Evolutionary conservation across 2,888 invertebrate genomes (phyloP), one percentile per base, ranked within the genome.

Genomic region (Agrypnus murinus): DNA sequence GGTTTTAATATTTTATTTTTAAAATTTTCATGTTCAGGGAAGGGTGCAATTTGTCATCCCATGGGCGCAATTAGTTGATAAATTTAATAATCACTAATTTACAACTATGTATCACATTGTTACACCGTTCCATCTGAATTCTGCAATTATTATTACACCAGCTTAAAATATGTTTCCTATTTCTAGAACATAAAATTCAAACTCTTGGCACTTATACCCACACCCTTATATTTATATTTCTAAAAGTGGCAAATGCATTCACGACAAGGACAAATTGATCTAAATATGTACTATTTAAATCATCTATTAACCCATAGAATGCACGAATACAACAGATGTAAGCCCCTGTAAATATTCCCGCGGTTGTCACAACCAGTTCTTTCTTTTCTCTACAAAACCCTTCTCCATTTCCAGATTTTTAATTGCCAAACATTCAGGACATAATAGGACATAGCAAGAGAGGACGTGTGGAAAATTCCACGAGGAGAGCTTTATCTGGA

Each of bases 401-500:
- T 25, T 25, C n/a, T 5, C 46, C 19, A 5, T 31, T 12, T 50
- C 50, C 32, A 12, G 10, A 25, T 25, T 25, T 25, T 25, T 25
- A n/a, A n/a, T n/a, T n/a, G n/a, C n/a, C n/a, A n/a, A n/a, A 3
- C 25, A 2, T 25, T 5, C 25, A 25, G 12, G 12, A 1, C n/a
- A 40, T 7, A 19, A 46, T 1, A 19, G 10, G 10, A 10, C 25
- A 50, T 31, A 19, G 31, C 10, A 7, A 25, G 50, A 1, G 6
- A 7, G 19, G 7, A 50, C 50, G 50, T 50, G 50, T 25, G 50
- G 50, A 50, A 50, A 50, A 50, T 50, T 25, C 50, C 50, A 50
- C 10, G 15, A 36, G 12, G 15, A 36, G 12, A 38, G 55, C 36
- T 55, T 55, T 36, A 34, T n/a, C 15, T 32, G 15, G 55, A 55